Conservation (phyloP, 2,888 invertebrate species). For the Serripes groenlandicus region DNA sequence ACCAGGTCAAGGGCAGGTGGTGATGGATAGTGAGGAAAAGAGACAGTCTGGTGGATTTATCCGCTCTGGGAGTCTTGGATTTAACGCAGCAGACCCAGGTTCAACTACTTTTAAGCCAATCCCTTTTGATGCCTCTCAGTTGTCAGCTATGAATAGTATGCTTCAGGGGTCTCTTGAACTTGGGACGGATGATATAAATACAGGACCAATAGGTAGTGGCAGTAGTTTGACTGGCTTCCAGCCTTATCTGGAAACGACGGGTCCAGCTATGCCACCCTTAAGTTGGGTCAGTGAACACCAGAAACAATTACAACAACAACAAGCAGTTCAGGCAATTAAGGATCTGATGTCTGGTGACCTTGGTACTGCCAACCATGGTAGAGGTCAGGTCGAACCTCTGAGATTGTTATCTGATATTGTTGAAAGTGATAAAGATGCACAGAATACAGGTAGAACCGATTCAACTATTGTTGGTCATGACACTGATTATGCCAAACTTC, state of each 20-base stretch:
- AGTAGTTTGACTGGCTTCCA: conserved; percentile 73
- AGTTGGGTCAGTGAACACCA: conserved; percentile 3
- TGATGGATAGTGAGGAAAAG: neutral
- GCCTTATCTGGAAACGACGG: conserved; percentile 66
- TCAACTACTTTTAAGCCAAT: conserved; percentile 6
- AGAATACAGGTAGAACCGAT: conserved; percentile 47
- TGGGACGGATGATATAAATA: neutral
- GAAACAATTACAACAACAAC: conserved; percentile 9
- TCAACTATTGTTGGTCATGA: conserved; percentile 56
- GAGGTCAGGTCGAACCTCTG: conserved; percentile 17
- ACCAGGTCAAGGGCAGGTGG: conserved; percentile 8
- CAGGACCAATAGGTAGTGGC: conserved; percentile 26
- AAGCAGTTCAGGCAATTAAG: conserved; percentile 11
- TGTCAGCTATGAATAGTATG: neutral
- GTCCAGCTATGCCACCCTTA: conserved; percentile 52
- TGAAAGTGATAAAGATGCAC: conserved; percentile 25
- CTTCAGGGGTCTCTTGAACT: conserved; percentile 13
- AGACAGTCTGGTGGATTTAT: conserved; percentile 45
- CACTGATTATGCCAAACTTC: conserved; percentile 66
- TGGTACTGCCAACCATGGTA: conserved; percentile 1
- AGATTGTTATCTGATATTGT: conserved; percentile 17
- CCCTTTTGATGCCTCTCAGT: neutral
- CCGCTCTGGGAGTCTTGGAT: conserved; percentile 45
- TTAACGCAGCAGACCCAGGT: conserved; percentile 9
- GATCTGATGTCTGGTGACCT: conserved; percentile 1